Evolutionary conservation across 2,797 vertebrate genomes (phyloP).

Genomic region (Picus viridis): DNA sequence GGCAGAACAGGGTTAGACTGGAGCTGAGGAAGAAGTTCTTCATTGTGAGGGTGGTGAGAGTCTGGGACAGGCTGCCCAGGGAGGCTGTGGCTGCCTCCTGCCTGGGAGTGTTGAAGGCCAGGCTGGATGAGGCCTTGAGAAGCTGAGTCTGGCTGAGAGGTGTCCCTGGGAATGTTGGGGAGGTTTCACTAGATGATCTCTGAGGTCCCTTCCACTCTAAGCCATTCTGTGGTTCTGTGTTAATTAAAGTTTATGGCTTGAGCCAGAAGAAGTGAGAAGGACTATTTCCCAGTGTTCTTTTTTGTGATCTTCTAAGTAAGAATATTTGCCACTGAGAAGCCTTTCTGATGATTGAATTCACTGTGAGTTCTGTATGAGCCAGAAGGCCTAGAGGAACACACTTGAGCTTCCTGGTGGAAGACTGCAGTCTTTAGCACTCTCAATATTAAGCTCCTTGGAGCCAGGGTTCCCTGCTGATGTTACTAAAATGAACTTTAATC

Average conservation of each 20-base stretch:
- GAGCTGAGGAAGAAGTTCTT: no score
- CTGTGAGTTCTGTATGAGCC: neutral
- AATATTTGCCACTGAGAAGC: neutral
- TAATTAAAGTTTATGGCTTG: neutral
- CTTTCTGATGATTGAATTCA: neutral
- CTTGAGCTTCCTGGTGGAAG: slow-evolving; percentile 25
- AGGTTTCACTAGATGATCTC: no score
- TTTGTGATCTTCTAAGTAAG: neutral
- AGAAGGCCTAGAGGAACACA: neutral
- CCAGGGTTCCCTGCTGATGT: neutral
- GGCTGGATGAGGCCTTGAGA: no score
- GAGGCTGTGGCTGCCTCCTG: no score
- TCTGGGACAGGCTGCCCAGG: no score
- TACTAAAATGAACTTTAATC: slow-evolving; percentile 32
- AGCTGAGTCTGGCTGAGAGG: no score
- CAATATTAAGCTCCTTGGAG: neutral
- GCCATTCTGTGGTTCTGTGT: no score
- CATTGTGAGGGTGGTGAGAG: no score
- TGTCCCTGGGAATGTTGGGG: no score
- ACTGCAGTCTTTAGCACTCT: neutral
- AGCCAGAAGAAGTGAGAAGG: neutral
- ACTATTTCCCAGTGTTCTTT: neutral
- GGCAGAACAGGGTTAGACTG: no score
- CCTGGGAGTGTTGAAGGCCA: no score
- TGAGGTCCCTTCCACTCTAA: no score